Evolutionary conservation across 1,140 invertebrate species (phyloP).

Genomic region (Calephelis virginiensis): DNA sequence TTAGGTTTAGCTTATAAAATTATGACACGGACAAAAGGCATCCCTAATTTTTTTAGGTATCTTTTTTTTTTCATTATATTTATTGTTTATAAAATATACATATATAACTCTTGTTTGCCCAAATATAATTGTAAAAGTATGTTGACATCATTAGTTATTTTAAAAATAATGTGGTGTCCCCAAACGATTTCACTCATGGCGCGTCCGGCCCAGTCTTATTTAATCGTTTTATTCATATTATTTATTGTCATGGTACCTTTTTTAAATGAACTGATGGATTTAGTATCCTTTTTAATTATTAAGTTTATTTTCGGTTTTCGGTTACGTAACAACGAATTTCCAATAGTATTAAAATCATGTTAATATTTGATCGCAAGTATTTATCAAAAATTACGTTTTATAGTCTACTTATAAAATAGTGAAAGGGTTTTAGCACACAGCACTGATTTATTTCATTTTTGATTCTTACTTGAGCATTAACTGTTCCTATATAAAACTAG

Average conservation of each 20-base stretch:
- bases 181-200: background rate
- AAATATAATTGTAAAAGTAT: background rate
- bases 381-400: background rate
- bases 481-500: too few species aligned
- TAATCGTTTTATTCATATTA: slow-evolving; percentile 3
- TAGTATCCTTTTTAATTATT: background rate
- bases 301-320: background rate
- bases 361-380: background rate
- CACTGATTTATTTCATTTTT: too few species aligned
- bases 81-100: too few species aligned
- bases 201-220: slow-evolving; percentile 1
- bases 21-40: too few species aligned
- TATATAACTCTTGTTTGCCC: too few species aligned
- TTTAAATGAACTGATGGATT: slow-evolving; percentile 13
- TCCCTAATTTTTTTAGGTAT: too few species aligned
- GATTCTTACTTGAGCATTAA: too few species aligned
- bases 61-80: too few species aligned
- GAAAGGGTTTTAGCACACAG: too few species aligned
- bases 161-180: background rate
- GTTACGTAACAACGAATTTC: slow-evolving; percentile 12
- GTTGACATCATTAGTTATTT: background rate
- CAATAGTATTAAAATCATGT: background rate
- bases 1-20: too few species aligned
- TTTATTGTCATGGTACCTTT: slow-evolving; percentile 3
- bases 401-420: too few species aligned